phyloP scores from a whole-genome alignment of 2,113 vertebrate genomes.

The Uria lomvia region DNA sequence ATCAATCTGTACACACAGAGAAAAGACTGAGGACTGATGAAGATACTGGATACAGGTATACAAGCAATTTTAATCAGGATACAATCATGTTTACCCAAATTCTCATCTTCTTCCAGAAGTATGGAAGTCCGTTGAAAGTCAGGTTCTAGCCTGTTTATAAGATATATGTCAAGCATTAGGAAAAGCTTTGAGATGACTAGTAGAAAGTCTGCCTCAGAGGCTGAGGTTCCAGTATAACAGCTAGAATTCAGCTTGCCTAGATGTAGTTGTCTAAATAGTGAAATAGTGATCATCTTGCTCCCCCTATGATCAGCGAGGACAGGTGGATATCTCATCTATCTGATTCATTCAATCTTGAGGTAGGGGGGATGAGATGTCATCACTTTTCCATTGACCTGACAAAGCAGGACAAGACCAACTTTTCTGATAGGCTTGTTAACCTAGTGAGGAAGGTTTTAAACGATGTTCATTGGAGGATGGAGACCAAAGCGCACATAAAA shows the following conservation, averaged over 20 bases:
- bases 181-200: fast-evolving
- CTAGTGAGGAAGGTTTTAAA: background rate
- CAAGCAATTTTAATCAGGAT: background rate
- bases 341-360: background rate
- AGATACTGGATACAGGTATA: background rate
- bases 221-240: background rate
- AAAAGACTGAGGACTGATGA: background rate
- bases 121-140: background rate
- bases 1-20: fast-evolving
- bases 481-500: background rate
- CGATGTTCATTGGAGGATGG: background rate
- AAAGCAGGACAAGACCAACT: background rate
- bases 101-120: background rate
- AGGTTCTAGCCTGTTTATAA: background rate
- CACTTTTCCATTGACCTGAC: background rate
- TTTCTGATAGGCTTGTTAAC: background rate
- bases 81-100: background rate
- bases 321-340: background rate
- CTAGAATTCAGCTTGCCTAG: background rate
- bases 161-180: background rate
- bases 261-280: background rate
- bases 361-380: background rate
- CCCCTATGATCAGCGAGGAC: background rate
- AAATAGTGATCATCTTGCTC: background rate
- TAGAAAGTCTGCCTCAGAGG: background rate